Base-by-base conservation (phyloP, 2,113 vertebrate genomes). In the Indicator maculatus region DNA sequence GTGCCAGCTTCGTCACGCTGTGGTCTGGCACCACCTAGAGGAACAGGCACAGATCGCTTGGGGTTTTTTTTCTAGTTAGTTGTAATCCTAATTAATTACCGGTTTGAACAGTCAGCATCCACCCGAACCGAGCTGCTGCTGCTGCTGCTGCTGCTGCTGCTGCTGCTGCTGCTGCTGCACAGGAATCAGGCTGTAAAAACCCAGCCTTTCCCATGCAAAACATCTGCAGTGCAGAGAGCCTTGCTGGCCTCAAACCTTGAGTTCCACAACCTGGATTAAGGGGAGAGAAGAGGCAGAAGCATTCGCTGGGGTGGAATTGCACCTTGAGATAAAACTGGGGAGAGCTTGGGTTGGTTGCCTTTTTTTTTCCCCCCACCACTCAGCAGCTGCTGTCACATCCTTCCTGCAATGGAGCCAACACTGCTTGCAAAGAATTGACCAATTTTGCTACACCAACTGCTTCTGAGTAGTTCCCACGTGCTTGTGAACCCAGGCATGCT, bases 401-500 rank as follows among this genome's bases (percentile, higher is more conserved):
- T 89, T 81, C 44, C 93, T 93, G 93, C 91, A 93, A 73, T 86
- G 94, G 91, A 92, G 86, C 77, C 61, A 24, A 1, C 78, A 11
- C 88, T 73, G 95, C 85, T 95, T 78, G 88, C 77, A 73, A 20
- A 77, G 59, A 88, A 28, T 4, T 90, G 73, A 20, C 26, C 21
- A 44, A 31, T 69, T 33, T 23, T 84, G 85, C 91, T 84, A 47
- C 91, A 41, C 72, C 23, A 38, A 53, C 50, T 1, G 19, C 93
- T 90, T 90, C 45, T 60, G 16, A 79, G 27, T 65, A 77, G 59
- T 27, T 74, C 19, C n/a, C 8, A 63, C 55, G 72, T 56, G 85
- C 89, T 89, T 28, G 38, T 89, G 90, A 67, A 61, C 45, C 38
- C 27, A 84, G 92, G 91, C 95, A 96, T 96, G 94, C 95, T 90